A percentile compares a stretch with the other conserved stretches of the same genome.
phyloP scores from a whole-genome alignment of 2,888 invertebrate genomes.

The Balanococcus diminutus region DNA sequence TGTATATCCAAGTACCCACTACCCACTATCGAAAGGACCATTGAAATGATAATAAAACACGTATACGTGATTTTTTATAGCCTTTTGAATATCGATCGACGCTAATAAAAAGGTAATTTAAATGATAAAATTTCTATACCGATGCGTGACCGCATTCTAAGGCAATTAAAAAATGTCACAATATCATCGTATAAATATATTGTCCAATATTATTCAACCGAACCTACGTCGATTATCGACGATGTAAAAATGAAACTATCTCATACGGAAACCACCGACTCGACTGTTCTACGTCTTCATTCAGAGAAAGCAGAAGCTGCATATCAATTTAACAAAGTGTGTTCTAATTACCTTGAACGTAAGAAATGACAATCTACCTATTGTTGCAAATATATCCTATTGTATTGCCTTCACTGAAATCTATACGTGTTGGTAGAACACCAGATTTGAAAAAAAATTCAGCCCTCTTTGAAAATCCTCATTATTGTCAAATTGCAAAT shows the following conservation, averaged over 20 bases:
- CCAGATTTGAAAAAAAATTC: too few species aligned
- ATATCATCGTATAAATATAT: not conserved
- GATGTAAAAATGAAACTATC: not conserved
- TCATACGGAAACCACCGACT: not conserved
- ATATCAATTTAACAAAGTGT: not conserved
- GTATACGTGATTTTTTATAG: constrained; percentile 20
- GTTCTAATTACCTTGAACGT: constrained; percentile 5
- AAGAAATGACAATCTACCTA: not conserved
- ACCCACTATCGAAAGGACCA: too few species aligned
- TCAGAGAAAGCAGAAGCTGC: constrained; percentile 12
- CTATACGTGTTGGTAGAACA: not conserved
- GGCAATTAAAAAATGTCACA: constrained; percentile 21
- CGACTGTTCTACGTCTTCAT: not conserved
- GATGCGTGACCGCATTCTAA: constrained; percentile 10
- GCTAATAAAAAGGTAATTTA: not conserved
- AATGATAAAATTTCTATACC: constrained; percentile 4
- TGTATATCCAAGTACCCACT: too few species aligned
- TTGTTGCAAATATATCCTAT: not conserved
- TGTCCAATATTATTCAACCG: not conserved
- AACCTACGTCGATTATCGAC: not conserved
- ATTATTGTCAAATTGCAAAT: too few species aligned
- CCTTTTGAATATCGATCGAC: not conserved
- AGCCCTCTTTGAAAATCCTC: too few species aligned
- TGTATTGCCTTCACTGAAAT: not conserved
- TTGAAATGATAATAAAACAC: constrained; percentile 33